Evolutionary conservation across 2,113 vertebrate genomes (phyloP).

Genomic region (Hippocampus barbouri): DNA sequence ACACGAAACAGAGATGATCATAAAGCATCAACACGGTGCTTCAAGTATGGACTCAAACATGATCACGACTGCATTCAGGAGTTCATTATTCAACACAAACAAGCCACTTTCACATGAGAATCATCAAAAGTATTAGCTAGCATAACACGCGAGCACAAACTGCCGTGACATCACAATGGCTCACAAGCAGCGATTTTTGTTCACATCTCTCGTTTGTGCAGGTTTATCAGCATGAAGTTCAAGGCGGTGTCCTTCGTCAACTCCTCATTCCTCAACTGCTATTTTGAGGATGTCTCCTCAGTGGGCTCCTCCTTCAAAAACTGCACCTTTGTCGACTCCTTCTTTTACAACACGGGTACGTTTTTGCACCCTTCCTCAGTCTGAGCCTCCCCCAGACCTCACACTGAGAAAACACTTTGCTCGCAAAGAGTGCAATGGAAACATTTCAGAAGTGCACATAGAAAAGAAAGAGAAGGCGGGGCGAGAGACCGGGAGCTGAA

Average conservation of each 20-base stretch:
- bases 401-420: constrained; percentile 18
- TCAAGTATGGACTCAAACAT: too few relatives aligned
- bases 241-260: constrained; percentile 92
- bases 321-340: constrained; percentile 83
- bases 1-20: too few relatives aligned
- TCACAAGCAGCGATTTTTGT: too few relatives aligned
- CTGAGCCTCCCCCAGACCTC: not conserved
- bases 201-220: constrained; percentile 43
- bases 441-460: constrained; percentile 1
- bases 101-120: too few relatives aligned
- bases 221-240: constrained; percentile 90
- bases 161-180: not conserved
- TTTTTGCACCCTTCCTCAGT: not conserved
- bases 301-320: constrained; percentile 89
- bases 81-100: too few relatives aligned
- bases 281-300: constrained; percentile 90
- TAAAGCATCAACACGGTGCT: too few relatives aligned
- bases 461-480: constrained; percentile 14
- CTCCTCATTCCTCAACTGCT: constrained; percentile 86
- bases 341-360: constrained; percentile 90
- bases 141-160: too few relatives aligned
- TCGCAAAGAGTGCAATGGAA: constrained; percentile 8
- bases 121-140: too few relatives aligned
- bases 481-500: constrained; percentile 42
- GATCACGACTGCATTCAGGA: too few relatives aligned